Evolutionary conservation across 2,113 vertebrate genomes (phyloP), one percentile per base, ranked within the genome.

Genomic region (Catharus bicknelli): DNA sequence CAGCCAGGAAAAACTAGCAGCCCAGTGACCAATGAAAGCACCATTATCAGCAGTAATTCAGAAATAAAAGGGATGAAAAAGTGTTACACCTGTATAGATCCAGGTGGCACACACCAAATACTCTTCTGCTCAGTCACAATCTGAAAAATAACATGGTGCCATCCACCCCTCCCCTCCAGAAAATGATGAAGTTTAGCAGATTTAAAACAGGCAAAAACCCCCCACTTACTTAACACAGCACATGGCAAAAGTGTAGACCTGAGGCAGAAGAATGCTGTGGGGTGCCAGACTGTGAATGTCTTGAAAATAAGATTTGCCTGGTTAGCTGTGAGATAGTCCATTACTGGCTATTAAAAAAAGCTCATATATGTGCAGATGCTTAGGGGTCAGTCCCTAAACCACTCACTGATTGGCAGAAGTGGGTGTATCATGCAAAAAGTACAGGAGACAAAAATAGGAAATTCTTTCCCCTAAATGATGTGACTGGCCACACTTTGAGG

Each of bases 211-310:
- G 50, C 10, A 51, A 74, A 86, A 36, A 9, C 2, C 0, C 8
- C 4, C 50, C 10, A 38, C 10, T 66, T 48, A 69, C 32, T 61
- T 53, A 38, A 15, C 27, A 57, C 13, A 64, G 48, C 29, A 34
- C 10, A 26, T 2, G 5, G 25, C 58, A 64, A 10, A 83, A 72
- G 2, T 0, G 0, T 26, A 29, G 38, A 51, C 5, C 16, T 55
- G 20, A 26, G 20, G n/a, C 29, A 75, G 75, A 78, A 63, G 58
- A 91, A 79, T 43, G 42, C 30, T 30, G 18, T 34, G 53, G 8
- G 13, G 2, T 83, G 16, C 19, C 58, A 17, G 7, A 42, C 26
- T n/a, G 42, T 21, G 13, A 74, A 34, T 10, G 16, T 58, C 47
- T 66, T 89, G 27, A 51, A 75, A 91, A 67, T 6, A 25, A 61